Percentiles rank a stretch among this genome's conserved stretches.
Conservation (phyloP, 2,113 vertebrate species). For the Agapornis roseicollis region DNA sequence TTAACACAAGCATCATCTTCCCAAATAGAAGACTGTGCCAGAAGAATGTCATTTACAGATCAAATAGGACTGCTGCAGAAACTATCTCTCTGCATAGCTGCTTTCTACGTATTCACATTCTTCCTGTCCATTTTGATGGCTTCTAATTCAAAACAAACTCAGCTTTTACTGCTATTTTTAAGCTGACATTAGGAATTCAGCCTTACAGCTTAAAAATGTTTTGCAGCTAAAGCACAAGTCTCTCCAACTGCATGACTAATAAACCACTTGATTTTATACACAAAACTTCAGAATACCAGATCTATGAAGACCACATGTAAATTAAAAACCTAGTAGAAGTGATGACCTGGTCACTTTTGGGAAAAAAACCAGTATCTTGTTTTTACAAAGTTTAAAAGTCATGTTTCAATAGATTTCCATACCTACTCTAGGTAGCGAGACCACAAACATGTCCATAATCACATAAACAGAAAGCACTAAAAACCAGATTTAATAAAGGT, state of each 20-base stretch:
- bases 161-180: not conserved
- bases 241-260: not conserved
- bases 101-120: not conserved
- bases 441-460: not conserved
- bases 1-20: not conserved
- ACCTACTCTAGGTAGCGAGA: not conserved
- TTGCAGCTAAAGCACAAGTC: not conserved
- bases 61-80: not conserved
- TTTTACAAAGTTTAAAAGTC: not conserved
- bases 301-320: not conserved
- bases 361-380: accelerated
- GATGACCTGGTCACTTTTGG: not conserved
- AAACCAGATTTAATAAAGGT: not conserved
- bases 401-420: not conserved
- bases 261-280: not conserved
- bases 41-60: not conserved
- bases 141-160: not conserved
- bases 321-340: not conserved
- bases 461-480: not conserved
- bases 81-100: not conserved
- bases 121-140: not conserved
- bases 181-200: not conserved
- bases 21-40: not conserved
- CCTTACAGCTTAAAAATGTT: not conserved
- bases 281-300: not conserved